phyloP scores from a whole-genome alignment of 2,888 invertebrate genomes.

The Cheilosia grossa region DNA sequence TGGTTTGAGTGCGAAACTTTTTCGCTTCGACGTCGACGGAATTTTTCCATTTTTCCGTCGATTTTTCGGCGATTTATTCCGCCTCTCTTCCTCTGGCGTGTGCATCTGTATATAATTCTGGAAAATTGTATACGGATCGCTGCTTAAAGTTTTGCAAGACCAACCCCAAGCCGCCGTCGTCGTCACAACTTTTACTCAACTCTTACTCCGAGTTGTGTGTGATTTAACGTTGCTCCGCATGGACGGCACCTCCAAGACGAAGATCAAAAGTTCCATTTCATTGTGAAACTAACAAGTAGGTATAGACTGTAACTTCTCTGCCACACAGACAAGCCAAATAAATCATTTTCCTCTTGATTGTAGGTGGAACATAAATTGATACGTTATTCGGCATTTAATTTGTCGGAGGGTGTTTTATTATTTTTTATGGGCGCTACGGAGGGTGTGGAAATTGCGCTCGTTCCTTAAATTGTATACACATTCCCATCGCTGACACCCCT shows the following conservation, averaged over 20 bases:
- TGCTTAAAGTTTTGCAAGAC: constrained; percentile 57
- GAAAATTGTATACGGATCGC: constrained; percentile 53
- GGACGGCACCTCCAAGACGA: constrained; percentile 28
- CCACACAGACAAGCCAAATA: constrained; percentile 52
- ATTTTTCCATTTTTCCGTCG: constrained; percentile 45
- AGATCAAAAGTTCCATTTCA: constrained; percentile 69
- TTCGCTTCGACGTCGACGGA: constrained; percentile 15
- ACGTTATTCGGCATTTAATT: constrained; percentile 72
- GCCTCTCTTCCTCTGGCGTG: constrained; percentile 11
- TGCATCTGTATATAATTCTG: constrained; percentile 26
- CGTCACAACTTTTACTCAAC: constrained; percentile 49
- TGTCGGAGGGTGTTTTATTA: constrained; percentile 55
- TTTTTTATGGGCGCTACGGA: constrained; percentile 33
- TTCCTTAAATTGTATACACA: constrained; percentile 68
- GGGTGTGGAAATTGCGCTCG: constrained; percentile 65
- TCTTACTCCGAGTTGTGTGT: constrained; percentile 17
- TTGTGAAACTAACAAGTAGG: constrained; percentile 6
- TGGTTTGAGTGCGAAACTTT: constrained; percentile 29
- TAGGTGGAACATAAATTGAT: constrained; percentile 66
- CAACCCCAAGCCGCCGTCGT: constrained; percentile 9
- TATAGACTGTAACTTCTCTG: no score
- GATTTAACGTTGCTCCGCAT: constrained; percentile 50
- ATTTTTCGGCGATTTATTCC: constrained; percentile 68
- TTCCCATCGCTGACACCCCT: constrained; percentile 60
- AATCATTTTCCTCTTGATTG: constrained; percentile 51